Evolutionary conservation across 2,797 vertebrate species (phyloP), one percentile per base, ranked within the genome.

Genomic region (Hippoglossus hippoglossus): DNA sequence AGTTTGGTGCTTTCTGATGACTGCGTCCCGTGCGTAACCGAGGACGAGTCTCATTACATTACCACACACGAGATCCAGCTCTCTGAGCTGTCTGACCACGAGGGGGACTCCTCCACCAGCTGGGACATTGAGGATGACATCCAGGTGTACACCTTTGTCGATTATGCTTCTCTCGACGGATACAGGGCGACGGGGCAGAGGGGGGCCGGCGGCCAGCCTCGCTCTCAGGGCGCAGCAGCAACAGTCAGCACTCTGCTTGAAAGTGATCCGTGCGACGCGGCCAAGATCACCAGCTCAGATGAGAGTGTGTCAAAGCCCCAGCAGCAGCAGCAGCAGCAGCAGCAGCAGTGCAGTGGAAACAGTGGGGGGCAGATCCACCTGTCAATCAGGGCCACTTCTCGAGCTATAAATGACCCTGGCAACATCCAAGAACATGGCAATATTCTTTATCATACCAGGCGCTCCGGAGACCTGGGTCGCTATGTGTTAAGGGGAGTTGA

Each of bases 51-150:
- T 44, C 97, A 98, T 87, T 99, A 96, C 73, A 99, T 99, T 73
- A 98, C 96, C 82, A 99, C 97, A 26, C 97, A 97, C 60, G 97
- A 97, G 88, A 99, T 99, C 86, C 96, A 97, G 86, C 95, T 99
- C 47, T 95, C 94, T 1, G 97, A 99, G 87, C 94, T 96, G 3
- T 93, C 92, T 18, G 97, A 98, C 53, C 95, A 96, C 63, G 97
- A 97, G 71, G 86, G 80, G 6, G 94, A 94, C 70, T 96, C 96
- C 68, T 95, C 96, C 62, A 87, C 95, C 77, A 94, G 91, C 77
- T 97, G 96, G 96, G 96, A 97, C 76, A 87, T 95, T 24, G 95
- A 96, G 71, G 96, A 97, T 57, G 95, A 95, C 87, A 95, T 95
- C 71, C 96, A 94, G 81, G 94, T 96, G 77, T 97, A 96, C 88